These are phyloP conservation scores for Toxostoma redivivum DNA, from an alignment of 2,113 vertebrate species.

Conservation along the genomic window DNA sequence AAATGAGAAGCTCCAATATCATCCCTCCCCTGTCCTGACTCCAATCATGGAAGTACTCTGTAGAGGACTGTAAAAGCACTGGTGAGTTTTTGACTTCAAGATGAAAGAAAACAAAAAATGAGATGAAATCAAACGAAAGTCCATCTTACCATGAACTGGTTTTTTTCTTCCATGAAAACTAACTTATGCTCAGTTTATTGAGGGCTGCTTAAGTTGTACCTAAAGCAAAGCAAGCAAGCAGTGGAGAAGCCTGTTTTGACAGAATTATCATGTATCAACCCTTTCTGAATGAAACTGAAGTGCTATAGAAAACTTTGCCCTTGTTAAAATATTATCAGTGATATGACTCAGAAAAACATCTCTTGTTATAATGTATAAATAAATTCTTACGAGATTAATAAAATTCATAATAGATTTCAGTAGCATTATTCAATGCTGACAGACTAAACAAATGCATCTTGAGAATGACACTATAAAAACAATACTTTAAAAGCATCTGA, in stretches of 20 bases:
- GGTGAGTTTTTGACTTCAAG: background rate
- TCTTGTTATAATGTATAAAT: background rate
- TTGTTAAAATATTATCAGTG: background rate
- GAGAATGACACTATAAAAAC: background rate
- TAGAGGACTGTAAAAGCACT: background rate
- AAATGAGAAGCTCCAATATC: background rate
- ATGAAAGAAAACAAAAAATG: background rate
- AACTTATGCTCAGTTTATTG: background rate
- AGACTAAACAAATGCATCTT: background rate
- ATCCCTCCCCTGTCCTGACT: background rate
- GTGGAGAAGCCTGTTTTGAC: background rate
- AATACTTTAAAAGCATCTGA: background rate
- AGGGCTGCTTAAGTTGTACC: background rate
- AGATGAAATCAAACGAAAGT: background rate
- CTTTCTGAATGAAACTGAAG: background rate
- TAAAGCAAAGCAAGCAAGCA: background rate
- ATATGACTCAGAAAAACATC: background rate
- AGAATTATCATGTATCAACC: background rate
- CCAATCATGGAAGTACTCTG: background rate
- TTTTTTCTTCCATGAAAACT: background rate
- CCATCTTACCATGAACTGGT: background rate
- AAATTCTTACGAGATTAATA: background rate
- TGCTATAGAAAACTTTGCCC: background rate
- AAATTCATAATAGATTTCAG: background rate
- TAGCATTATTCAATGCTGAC: background rate